phyloP scores from a whole-genome alignment of 2,113 vertebrate genomes.

The Stigmatopora argus region DNA sequence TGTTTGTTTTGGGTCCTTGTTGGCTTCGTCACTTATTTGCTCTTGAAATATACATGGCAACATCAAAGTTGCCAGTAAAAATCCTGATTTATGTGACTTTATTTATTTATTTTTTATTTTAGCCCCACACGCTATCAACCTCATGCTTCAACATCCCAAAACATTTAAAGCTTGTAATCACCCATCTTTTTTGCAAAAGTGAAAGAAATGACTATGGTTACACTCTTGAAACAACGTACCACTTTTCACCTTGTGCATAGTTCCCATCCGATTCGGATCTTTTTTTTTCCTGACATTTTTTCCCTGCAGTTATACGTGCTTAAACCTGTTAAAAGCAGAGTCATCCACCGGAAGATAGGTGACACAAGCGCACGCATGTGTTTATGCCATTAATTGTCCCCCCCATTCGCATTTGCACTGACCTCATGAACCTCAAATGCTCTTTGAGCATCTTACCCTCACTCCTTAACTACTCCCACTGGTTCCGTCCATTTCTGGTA shows the following conservation, averaged over 20 bases:
- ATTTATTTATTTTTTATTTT: neutral
- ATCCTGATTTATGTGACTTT: neutral
- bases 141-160: neutral
- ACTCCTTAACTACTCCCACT: conserved; percentile 43
- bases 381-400: conserved; percentile 15
- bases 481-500: conserved; percentile 50
- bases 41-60: neutral
- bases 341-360: conserved; percentile 12
- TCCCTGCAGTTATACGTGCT: conserved; percentile 6
- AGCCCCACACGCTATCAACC: too few species aligned
- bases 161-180: neutral
- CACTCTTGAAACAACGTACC: neutral
- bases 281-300: neutral
- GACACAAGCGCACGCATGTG: neutral
- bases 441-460: conserved; percentile 25
- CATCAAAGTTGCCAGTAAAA: neutral
- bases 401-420: conserved; percentile 33
- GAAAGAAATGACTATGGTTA: neutral
- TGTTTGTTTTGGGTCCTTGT: neutral
- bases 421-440: conserved; percentile 36
- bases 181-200: neutral
- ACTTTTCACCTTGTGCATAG: too few species aligned
- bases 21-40: neutral
- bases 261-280: neutral
- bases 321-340: conserved; percentile 20